Percentiles rank a stretch among this genome's conserved stretches.
Conservation (phyloP, 2,113 vertebrate genomes). For the Hemicordylus capensis region DNA sequence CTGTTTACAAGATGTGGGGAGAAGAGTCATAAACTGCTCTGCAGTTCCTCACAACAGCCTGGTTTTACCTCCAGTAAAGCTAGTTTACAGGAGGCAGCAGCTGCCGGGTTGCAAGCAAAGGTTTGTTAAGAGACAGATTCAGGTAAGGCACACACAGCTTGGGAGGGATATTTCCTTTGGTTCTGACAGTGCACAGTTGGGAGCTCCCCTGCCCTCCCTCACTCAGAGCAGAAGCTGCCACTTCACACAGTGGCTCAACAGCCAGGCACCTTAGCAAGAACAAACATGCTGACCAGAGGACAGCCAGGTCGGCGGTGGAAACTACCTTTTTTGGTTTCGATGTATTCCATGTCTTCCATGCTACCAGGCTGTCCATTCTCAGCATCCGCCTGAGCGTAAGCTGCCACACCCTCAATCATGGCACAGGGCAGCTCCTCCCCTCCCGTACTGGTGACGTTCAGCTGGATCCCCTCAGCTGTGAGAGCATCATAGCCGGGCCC, state of each 20-base stretch:
- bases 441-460: conserved; percentile 75
- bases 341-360: conserved; percentile 16
- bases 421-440: conserved; percentile 84
- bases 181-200: neutral
- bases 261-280: neutral
- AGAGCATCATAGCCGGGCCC: conserved; percentile 86
- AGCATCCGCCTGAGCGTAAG: conserved; percentile 75
- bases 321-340: conserved; percentile 68
- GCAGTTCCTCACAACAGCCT: neutral
- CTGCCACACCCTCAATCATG: conserved; percentile 78
- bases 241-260: neutral
- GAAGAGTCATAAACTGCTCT: neutral
- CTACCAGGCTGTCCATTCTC: conserved; percentile 42
- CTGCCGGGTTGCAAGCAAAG: neutral
- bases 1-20: neutral
- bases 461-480: conserved; percentile 85
- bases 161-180: neutral
- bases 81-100: neutral
- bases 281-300: neutral
- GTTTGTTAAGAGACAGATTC: neutral
- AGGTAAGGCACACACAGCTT: no score
- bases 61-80: neutral
- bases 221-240: neutral
- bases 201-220: no score
- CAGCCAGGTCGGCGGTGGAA: neutral